phyloP scores from a whole-genome alignment of 2,113 vertebrate genomes.

The Sinosuthora webbiana region DNA sequence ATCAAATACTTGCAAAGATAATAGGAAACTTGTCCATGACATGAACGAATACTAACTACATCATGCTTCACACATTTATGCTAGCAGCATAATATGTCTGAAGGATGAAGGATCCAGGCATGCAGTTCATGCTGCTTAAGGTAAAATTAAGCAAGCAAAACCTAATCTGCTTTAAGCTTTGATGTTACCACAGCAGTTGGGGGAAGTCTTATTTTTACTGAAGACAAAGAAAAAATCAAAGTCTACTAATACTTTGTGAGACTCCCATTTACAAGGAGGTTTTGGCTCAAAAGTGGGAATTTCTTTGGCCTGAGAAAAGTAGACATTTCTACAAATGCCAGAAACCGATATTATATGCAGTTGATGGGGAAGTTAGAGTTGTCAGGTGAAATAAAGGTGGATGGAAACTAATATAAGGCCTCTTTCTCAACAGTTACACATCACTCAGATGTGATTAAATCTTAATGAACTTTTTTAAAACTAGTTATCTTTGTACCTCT shows the following conservation, averaged over 20 bases:
- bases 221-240: not conserved
- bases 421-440: not conserved
- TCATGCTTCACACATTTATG: not conserved
- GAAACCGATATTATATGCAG: not conserved
- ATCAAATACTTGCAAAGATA: not conserved
- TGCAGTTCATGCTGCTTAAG: not conserved
- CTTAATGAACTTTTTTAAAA: conserved; percentile 37
- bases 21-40: not conserved
- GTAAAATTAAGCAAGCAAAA: conserved; percentile 38
- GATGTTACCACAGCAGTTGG: not conserved
- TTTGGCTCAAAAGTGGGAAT: not conserved
- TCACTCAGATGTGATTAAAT: conserved; percentile 28
- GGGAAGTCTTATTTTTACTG: not conserved
- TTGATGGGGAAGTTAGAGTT: not conserved
- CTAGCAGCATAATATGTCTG: not conserved
- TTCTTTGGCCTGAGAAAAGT: not conserved
- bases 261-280: not conserved
- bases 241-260: not conserved
- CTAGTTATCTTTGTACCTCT: conserved; percentile 41
- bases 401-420: not conserved
- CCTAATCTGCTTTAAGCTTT: conserved; percentile 30
- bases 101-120: not conserved
- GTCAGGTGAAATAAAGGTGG: not conserved
- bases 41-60: not conserved
- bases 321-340: not conserved